Conservation (phyloP, 2,797 vertebrate genomes). For the Capromys pilorides region DNA sequence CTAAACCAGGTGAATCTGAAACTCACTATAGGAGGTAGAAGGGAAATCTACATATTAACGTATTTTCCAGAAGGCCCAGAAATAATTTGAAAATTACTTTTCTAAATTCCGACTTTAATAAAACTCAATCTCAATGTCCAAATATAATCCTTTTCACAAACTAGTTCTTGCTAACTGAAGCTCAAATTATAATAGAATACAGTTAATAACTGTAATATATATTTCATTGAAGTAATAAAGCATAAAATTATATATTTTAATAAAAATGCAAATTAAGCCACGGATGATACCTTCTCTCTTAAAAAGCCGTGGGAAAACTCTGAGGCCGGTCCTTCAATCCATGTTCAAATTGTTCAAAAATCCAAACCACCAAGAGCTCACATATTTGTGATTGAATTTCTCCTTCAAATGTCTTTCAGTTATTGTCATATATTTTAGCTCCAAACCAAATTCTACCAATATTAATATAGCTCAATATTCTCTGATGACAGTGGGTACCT, state of each 20-base stretch:
- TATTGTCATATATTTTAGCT: slow-evolving; percentile 56
- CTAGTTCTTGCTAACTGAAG: not conserved
- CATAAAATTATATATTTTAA: slow-evolving; percentile 42
- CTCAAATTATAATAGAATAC: slow-evolving; percentile 2
- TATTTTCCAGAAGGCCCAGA: slow-evolving; percentile 21
- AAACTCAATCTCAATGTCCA: not conserved
- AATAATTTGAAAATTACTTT: slow-evolving; percentile 39
- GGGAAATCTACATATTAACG: not conserved
- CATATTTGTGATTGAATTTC: slow-evolving; percentile 43
- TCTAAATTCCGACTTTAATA: not conserved
- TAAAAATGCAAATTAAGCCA: slow-evolving; percentile 38
- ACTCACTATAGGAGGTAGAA: not conserved
- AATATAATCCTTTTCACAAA: not conserved
- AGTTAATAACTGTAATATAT: not conserved
- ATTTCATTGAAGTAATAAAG: slow-evolving; percentile 33
- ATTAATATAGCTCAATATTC: slow-evolving; percentile 3
- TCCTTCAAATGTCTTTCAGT: slow-evolving; percentile 48
- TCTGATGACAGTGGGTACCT: slow-evolving; percentile 44
- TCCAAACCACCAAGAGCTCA: slow-evolving; percentile 45
- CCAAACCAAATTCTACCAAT: slow-evolving; percentile 47
- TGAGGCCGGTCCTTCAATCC: not conserved
- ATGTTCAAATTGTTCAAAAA: slow-evolving; percentile 38
- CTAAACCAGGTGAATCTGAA: slow-evolving; percentile 1
- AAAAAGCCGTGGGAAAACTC: slow-evolving; percentile 45
- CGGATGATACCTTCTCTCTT: slow-evolving; percentile 16